These are phyloP conservation scores for Onychomys torridus DNA, from an alignment of 2,797 vertebrate species.

Conservation along the genomic window DNA sequence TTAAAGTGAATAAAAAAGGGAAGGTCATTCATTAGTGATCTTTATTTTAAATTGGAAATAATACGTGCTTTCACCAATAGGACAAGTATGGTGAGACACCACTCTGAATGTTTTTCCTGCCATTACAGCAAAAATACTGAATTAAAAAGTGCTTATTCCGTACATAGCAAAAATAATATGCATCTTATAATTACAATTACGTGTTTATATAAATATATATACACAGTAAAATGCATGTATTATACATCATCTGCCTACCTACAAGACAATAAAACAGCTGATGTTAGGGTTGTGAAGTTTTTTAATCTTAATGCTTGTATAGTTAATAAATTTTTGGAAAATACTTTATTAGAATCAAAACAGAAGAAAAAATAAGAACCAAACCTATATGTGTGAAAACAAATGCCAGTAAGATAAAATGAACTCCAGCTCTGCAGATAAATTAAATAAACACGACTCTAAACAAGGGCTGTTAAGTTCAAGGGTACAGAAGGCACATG, in stretches of 20 bases:
- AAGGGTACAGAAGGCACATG: background rate
- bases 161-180: constrained; percentile 17
- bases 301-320: constrained; percentile 9
- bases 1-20: constrained; percentile 36
- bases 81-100: background rate
- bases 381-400: constrained; percentile 11
- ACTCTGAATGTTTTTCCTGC: background rate
- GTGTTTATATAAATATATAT: background rate
- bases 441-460: constrained; percentile 10
- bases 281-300: background rate
- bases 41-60: constrained; percentile 58
- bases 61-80: constrained; percentile 38
- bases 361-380: constrained; percentile 22
- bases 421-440: background rate
- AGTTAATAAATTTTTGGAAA: constrained; percentile 34
- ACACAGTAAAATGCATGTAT: background rate
- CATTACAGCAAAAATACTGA: constrained; percentile 37
- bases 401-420: constrained; percentile 46
- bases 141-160: background rate
- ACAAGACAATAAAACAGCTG: constrained; percentile 33
- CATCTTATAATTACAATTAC: background rate
- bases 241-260: background rate
- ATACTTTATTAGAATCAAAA: constrained; percentile 27
- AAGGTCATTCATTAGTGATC: background rate
- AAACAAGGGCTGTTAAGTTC: background rate